Evolutionary conservation across 2,113 vertebrate species (phyloP).

Genomic region (Montifringilla adamsi): DNA sequence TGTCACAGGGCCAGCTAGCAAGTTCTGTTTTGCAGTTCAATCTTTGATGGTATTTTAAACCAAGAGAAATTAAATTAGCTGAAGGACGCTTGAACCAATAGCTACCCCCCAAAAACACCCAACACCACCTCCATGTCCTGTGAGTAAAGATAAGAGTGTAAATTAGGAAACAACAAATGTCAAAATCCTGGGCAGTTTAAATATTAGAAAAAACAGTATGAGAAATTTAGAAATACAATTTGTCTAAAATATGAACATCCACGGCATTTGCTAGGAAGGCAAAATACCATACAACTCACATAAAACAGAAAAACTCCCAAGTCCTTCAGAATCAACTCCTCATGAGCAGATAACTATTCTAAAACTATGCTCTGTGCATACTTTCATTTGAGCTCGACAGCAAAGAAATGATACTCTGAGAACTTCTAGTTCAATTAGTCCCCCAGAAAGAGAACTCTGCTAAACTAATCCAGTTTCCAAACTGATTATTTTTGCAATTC

Average conservation of each 20-base stretch:
- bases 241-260: neutral
- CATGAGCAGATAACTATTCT: neutral
- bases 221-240: neutral
- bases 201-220: neutral
- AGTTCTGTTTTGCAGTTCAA: neutral
- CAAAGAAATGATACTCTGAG: neutral
- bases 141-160: neutral
- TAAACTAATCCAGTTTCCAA: neutral
- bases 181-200: neutral
- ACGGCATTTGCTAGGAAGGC: neutral
- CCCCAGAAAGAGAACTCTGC: neutral
- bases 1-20: neutral
- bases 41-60: neutral
- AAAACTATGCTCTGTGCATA: neutral
- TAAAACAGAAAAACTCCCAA: fast-evolving
- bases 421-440: neutral
- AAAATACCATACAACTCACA: neutral
- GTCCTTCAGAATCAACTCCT: neutral
- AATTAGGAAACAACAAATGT: neutral
- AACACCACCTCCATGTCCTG: neutral
- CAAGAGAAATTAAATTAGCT: neutral
- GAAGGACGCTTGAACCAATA: neutral
- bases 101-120: neutral
- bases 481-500: neutral
- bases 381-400: neutral